Percentiles rank a stretch among this genome's conserved stretches.
Evolutionary conservation across 2,113 vertebrate genomes (phyloP).

Genomic region (Psittacula cyanocephala): DNA sequence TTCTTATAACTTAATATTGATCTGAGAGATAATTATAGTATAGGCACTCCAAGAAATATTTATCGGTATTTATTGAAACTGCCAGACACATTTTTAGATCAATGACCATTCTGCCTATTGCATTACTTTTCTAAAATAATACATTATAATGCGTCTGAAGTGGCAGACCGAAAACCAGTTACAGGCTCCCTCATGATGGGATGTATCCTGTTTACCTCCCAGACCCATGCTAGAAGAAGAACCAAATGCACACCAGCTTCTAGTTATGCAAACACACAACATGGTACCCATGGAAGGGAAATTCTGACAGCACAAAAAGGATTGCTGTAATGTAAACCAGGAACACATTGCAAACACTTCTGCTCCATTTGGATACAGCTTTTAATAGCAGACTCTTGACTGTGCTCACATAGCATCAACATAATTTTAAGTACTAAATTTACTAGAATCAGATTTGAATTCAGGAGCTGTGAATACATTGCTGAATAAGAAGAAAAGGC

Average conservation of each 20-base stretch:
- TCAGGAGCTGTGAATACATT: neutral
- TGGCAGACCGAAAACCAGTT: neutral
- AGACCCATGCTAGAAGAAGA: neutral
- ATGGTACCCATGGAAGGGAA: neutral
- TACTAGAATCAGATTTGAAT: neutral
- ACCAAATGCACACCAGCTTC: neutral
- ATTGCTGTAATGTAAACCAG: neutral
- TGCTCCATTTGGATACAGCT: neutral
- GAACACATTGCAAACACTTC: neutral
- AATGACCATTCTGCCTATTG: neutral
- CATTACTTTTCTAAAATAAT: neutral
- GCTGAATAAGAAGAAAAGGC: neutral
- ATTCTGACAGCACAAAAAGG: neutral
- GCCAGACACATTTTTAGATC: neutral
- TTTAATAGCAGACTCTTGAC: neutral
- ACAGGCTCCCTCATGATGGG: neutral
- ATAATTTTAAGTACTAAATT: neutral
- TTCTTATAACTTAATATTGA: neutral
- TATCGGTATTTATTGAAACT: neutral
- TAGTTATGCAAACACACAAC: neutral
- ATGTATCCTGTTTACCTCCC: neutral
- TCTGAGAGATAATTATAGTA: neutral
- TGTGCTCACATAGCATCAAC: accelerated
- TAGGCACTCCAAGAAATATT: neutral
- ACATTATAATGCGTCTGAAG: neutral